Conservation (phyloP, 2,888 invertebrate species). For the Orchesella flavescens region DNA sequence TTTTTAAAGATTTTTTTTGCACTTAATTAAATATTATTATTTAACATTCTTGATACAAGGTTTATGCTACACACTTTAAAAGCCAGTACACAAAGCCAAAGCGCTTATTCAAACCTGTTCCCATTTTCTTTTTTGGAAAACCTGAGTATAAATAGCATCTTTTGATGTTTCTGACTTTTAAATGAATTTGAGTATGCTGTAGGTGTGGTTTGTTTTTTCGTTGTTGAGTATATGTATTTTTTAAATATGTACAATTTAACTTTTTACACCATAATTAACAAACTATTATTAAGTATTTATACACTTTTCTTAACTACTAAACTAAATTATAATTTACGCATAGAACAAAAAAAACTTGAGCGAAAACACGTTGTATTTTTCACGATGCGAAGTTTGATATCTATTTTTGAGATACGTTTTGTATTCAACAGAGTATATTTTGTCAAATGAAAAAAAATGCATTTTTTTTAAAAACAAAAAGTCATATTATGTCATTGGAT, state of each 20-base stretch:
- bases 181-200: conserved; percentile 49
- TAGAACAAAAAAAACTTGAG: conserved; percentile 45
- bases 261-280: conserved; percentile 2
- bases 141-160: too few species aligned
- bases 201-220: conserved; percentile 37
- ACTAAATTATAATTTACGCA: conserved; percentile 1
- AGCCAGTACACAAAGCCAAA: background rate
- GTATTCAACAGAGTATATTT: conserved; percentile 8
- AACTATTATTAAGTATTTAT: background rate
- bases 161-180: conserved; percentile 23
- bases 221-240: background rate
- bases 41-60: conserved; percentile 1
- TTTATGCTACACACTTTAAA: conserved; percentile 35
- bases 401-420: conserved; percentile 14
- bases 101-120: background rate
- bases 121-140: too few species aligned
- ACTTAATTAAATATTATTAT: too few species aligned
- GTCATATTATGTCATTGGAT: conserved; percentile 1
- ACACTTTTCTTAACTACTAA: conserved; percentile 15
- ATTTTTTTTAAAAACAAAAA: conserved; percentile 19
- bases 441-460: conserved; percentile 29
- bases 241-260: background rate
- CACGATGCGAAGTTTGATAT: background rate
- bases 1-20: too few species aligned
- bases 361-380: conserved; percentile 15